Evolutionary conservation across 2,888 invertebrate genomes (phyloP).

Genomic region (Alcis repandata): DNA sequence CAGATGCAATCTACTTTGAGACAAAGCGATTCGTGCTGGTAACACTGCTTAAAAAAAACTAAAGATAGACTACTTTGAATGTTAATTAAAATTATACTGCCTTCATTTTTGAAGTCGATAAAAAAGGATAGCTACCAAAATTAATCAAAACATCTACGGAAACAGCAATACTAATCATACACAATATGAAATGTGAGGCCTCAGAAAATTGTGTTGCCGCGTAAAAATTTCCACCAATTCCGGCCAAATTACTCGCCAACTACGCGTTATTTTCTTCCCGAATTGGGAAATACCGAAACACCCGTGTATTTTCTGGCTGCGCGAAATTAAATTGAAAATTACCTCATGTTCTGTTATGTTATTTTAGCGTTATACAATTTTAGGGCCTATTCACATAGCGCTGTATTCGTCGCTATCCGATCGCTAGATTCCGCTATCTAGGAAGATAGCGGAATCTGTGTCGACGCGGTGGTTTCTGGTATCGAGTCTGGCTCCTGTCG

Average conservation of each 20-base stretch:
- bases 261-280: constrained; percentile 42
- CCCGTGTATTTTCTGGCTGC: constrained; percentile 44
- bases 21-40: no score
- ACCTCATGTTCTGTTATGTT: constrained; percentile 51
- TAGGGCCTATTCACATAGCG: constrained; percentile 2
- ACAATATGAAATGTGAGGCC: constrained; percentile 14
- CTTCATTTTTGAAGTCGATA: no score
- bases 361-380: constrained; percentile 55
- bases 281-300: constrained; percentile 36
- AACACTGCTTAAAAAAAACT: no score
- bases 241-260: constrained; percentile 34
- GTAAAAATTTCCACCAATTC: constrained; percentile 29
- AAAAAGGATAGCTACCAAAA: background rate
- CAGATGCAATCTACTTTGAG: no score
- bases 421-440: no score
- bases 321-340: constrained; percentile 57
- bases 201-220: constrained; percentile 28
- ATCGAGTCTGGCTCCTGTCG: no score
- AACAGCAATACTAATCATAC: constrained; percentile 1
- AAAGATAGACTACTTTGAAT: no score
- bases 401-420: background rate
- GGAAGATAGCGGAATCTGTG: background rate
- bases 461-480: no score
- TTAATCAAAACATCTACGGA: constrained; percentile 8
- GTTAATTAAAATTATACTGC: no score